phyloP scores from a whole-genome alignment of 1,140 invertebrate species.

The Leucophenga varia region DNA sequence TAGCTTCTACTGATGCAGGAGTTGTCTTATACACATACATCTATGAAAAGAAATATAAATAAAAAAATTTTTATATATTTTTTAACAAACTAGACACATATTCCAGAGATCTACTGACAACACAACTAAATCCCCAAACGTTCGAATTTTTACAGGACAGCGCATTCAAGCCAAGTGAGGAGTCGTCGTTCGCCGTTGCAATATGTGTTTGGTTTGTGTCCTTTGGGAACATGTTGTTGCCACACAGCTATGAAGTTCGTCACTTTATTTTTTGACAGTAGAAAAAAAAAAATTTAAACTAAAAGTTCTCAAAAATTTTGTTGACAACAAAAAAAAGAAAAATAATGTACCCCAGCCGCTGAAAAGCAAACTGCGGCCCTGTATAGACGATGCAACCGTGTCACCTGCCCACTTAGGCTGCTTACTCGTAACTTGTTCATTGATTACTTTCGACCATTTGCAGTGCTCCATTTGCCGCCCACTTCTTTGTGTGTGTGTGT shows the following conservation, averaged over 20 bases:
- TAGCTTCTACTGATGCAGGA: too few relatives aligned
- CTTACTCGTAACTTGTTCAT: neutral
- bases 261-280: slow-evolving; percentile 26
- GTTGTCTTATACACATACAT: neutral
- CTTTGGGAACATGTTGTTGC: slow-evolving; percentile 21
- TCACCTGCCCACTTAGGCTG: slow-evolving; percentile 11
- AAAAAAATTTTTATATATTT: too few relatives aligned
- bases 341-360: slow-evolving; percentile 4
- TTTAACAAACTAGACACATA: slow-evolving; percentile 3
- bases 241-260: too few relatives aligned
- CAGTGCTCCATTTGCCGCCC: slow-evolving; percentile 11
- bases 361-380: slow-evolving; percentile 26
- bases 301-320: slow-evolving; percentile 12
- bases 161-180: too few relatives aligned
- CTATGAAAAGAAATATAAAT: too few relatives aligned
- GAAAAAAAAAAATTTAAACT: slow-evolving; percentile 15
- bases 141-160: too few relatives aligned
- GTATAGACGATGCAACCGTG: too few relatives aligned
- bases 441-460: slow-evolving; percentile 10
- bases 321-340: neutral
- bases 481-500: slow-evolving; percentile 12
- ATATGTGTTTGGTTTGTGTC: slow-evolving; percentile 2
- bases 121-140: neutral
- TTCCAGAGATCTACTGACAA: slow-evolving; percentile 13
- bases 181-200: too few relatives aligned